Conservation (phyloP, 2,888 invertebrate genomes). For the Mesochorus sp. region DNA sequence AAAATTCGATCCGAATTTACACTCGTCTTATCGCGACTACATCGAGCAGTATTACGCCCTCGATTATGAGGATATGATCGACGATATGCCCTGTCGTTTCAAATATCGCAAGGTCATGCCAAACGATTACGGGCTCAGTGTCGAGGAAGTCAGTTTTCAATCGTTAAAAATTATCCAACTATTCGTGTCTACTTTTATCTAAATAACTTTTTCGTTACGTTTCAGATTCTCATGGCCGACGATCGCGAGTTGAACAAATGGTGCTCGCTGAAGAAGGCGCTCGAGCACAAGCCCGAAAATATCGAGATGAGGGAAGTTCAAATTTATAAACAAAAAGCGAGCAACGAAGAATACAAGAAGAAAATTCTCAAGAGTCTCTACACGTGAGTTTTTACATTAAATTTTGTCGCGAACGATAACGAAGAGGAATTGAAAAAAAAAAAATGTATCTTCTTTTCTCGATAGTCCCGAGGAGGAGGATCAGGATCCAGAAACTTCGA, state of each 20-base stretch:
- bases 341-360: constrained; percentile 89
- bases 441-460: background rate
- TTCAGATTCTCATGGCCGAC: constrained; percentile 93
- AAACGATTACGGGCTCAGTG: constrained; percentile 94
- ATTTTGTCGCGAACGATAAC: too few relatives aligned
- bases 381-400: constrained; percentile 80
- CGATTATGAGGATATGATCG: constrained; percentile 98
- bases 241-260: constrained; percentile 97
- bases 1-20: constrained; percentile 88
- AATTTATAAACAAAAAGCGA: constrained; percentile 89
- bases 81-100: constrained; percentile 94
- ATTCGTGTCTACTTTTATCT: background rate
- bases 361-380: constrained; percentile 92
- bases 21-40: constrained; percentile 92
- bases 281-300: constrained; percentile 89
- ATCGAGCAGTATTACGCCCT: constrained; percentile 97
- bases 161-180: too few relatives aligned
- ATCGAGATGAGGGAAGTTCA: constrained; percentile 91
- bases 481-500: constrained; percentile 66
- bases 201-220: background rate
- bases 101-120: constrained; percentile 95
- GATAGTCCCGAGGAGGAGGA: constrained; percentile 69
- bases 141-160: constrained; percentile 92
- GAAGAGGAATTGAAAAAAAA: too few relatives aligned
- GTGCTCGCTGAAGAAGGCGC: constrained; percentile 95